A percentile compares a stretch with the other conserved stretches of the same genome.
phyloP scores from a whole-genome alignment of 2,888 invertebrate genomes.

The Apotomis capreana region DNA sequence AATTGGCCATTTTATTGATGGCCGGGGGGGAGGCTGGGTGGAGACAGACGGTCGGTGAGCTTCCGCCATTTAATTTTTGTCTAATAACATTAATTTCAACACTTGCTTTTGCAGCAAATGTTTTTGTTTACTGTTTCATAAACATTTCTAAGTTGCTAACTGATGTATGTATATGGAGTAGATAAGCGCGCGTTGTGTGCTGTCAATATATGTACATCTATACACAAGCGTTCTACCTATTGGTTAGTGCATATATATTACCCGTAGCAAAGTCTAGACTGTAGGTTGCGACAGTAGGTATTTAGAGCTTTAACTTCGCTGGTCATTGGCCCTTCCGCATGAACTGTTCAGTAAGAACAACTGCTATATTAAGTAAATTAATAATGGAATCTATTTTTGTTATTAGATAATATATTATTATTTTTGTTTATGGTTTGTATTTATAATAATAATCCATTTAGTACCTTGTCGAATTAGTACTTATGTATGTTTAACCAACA shows the following conservation, averaged over 20 bases:
- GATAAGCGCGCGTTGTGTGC: slow-evolving; percentile 39
- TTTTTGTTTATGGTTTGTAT: slow-evolving; percentile 9
- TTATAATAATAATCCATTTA: slow-evolving; percentile 16
- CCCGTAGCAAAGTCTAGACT: slow-evolving; percentile 39
- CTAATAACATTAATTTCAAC: slow-evolving; percentile 48
- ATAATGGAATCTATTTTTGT: not conserved
- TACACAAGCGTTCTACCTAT: slow-evolving; percentile 30
- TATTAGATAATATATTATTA: not conserved
- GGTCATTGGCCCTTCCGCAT: slow-evolving; percentile 39
- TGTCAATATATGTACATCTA: slow-evolving; percentile 31
- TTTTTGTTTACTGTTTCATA: slow-evolving; percentile 65
- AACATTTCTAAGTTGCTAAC: slow-evolving; percentile 50
- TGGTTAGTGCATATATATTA: slow-evolving; percentile 29
- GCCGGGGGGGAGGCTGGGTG: slow-evolving; percentile 81
- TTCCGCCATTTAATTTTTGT: slow-evolving; percentile 77
- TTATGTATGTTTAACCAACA: too few species aligned
- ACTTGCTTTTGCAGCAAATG: slow-evolving; percentile 57
- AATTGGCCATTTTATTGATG: slow-evolving; percentile 85
- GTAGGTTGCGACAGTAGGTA: slow-evolving; percentile 35
- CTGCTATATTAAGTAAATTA: not conserved
- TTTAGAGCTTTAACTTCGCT: slow-evolving; percentile 41
- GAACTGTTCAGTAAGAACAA: slow-evolving; percentile 7
- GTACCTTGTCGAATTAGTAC: not conserved
- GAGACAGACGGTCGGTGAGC: slow-evolving; percentile 76
- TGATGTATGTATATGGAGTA: slow-evolving; percentile 39